These are phyloP conservation scores for Mycetomoellerius zeteki DNA, from an alignment of 1,140 invertebrate genomes.

Conservation along the genomic window DNA sequence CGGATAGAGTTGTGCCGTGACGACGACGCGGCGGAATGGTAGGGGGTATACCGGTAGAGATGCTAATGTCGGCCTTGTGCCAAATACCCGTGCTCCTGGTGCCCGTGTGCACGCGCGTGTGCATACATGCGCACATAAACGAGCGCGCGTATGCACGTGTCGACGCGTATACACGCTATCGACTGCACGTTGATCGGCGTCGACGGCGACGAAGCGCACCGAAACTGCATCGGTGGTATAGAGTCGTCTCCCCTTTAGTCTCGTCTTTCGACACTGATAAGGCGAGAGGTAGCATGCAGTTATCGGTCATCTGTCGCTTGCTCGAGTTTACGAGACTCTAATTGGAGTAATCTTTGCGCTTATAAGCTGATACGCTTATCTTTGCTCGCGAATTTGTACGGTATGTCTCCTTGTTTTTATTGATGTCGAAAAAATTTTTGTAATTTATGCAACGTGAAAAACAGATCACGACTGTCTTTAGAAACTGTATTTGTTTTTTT, in stretches of 20 bases:
- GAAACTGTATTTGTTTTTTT: not conserved
- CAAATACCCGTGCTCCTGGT: slow-evolving; percentile 83
- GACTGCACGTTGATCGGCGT: slow-evolving; percentile 22
- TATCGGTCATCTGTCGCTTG: slow-evolving; percentile 45
- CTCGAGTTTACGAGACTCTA: slow-evolving; percentile 21
- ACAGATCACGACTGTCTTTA: not conserved
- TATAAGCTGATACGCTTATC: slow-evolving; percentile 28
- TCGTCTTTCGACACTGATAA: slow-evolving; percentile 55
- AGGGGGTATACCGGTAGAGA: slow-evolving; percentile 87
- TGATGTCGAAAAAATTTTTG: not conserved
- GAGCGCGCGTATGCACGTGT: not conserved
- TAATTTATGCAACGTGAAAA: not conserved
- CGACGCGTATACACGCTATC: not conserved
- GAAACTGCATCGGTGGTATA: slow-evolving; percentile 61
- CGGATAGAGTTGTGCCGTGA: slow-evolving; percentile 84
- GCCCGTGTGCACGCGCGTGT: slow-evolving; percentile 73
- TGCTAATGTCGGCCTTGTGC: slow-evolving; percentile 87
- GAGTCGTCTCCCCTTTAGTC: slow-evolving; percentile 26
- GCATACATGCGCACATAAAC: slow-evolving; percentile 40
- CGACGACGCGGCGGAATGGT: slow-evolving; percentile 77
- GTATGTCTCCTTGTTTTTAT: not conserved
- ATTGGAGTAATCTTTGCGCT: slow-evolving; percentile 44
- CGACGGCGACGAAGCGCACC: slow-evolving; percentile 16
- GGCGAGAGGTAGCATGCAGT: slow-evolving; percentile 1
- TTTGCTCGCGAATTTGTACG: not conserved